Base-by-base conservation (phyloP, 2,888 invertebrate species). In the Drosophila suboccidentalis region DNA sequence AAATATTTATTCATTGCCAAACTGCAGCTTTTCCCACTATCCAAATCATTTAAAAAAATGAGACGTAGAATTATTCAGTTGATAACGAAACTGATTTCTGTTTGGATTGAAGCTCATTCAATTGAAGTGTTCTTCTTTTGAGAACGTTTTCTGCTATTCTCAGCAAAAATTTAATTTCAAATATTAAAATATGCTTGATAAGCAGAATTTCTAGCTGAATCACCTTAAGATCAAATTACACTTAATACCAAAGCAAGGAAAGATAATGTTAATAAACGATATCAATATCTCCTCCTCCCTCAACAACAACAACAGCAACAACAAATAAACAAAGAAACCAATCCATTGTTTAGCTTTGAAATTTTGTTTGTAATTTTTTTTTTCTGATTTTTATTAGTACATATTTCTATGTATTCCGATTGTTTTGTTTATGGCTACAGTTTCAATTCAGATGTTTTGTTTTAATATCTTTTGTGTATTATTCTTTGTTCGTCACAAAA, bases 401-500 rank as follows among this genome's bases (percentile, higher is more conserved):
- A 47, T 62, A 55, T 17, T 11, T n/a, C 32, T 58, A 41, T 46
- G 46, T 58, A 26, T 61, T 26, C 57, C 22, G 34, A 57, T 64
- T 47, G 38, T 46, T 66, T 54, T 32, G 29, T 32, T 47, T 46
- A 43, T 19, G 19, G 5, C 43, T 43, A 47, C 8, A 32, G 41
- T 47, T 55, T 9, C 10, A 76, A 71, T 65, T 50, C 26, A 49
- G 10, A 15, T 59, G 8, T 47, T 46, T 22, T 9, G 32, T 44
- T 43, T 46, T 4, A 17, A 22, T 43, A 19, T 22, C 46, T 58
- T 59, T 38, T 62, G 46, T 43, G 36, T 55, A 32, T 19, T 43
- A 5, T 19, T 1, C 10, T 60, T 68, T 46, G 44, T 49, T 64
- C 13, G 54, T 60, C 46, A 60, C 70, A 58, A 68, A 57, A 19